Base-by-base conservation (phyloP, 2,888 invertebrate species). In the Nymphalis urticae region DNA sequence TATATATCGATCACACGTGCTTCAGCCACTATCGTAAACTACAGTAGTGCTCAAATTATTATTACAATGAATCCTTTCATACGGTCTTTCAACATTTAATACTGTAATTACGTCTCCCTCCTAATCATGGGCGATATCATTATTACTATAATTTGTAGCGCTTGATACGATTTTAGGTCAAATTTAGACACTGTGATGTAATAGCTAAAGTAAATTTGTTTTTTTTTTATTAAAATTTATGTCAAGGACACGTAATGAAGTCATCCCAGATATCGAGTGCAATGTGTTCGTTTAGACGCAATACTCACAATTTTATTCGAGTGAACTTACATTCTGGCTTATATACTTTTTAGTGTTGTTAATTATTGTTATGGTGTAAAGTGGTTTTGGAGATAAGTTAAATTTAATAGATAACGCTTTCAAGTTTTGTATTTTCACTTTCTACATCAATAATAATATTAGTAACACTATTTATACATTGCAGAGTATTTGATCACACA, bases 31-130 rank as follows among this genome's bases (percentile, higher is more conserved):
- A 58, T 58, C 58, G 42, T 58, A 58, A 42, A 58, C 58, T 58
- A 58, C 58, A 58, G 36, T 58, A 58, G 58, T 36, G 58, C 19
- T 58, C 27, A 42, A 58, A 58, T 58, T 42, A 58, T 58, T 42
- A 42, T 58, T 58, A 58, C 58, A 58, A 58, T 58, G 58, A 58
- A 42, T 42, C 58, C 58, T 58, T 58, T 58, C 58, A 58, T 58
- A 42, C 58, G 58, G 19, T 58, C 36, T 58, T 58, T 58, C 42
- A 58, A 42, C 58, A 58, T 58, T 58, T 58, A 58, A 42, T 36
- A 42, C 58, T 27, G 42, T 58, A 58, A 58, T 58, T 42, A 58
- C 58, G 19, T 58, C 42, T 42, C 58, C 42, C 19, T 58, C 10
- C 6, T 58, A 42, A 58, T 58, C 42, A 58, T 58, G 58, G 42